Evolutionary conservation across 2,888 invertebrate genomes (phyloP).

Genomic region (Nephrocerus scutellatus): DNA sequence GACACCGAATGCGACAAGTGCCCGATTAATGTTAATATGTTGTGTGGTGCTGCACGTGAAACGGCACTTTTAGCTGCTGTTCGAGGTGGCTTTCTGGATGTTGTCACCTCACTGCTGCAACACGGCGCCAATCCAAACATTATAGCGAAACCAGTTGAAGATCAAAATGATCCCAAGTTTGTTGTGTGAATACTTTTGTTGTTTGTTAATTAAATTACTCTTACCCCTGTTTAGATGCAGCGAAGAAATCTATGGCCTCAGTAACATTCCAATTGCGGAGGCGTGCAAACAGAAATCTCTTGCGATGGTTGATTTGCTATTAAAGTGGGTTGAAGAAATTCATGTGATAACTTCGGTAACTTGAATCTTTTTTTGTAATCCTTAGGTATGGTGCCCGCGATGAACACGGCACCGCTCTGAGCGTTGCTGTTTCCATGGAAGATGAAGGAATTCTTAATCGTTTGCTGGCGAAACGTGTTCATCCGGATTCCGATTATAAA

Average conservation of each 20-base stretch:
- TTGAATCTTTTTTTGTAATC: too few relatives aligned
- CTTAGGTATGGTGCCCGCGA: conserved; percentile 73
- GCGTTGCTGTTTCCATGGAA: conserved; percentile 64
- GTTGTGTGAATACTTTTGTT: background rate
- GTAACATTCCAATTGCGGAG: conserved; percentile 45
- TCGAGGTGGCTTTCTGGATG: conserved; percentile 65
- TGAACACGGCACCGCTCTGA: conserved; percentile 74
- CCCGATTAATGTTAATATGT: conserved; percentile 66
- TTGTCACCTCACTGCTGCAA: conserved; percentile 61
- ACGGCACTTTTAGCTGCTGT: conserved; percentile 79
- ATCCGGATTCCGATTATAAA: conserved; percentile 86
- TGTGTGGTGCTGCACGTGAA: conserved; percentile 70
- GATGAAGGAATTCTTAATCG: conserved; percentile 72
- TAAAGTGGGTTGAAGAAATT: conserved; percentile 39
- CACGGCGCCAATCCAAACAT: conserved; percentile 79
- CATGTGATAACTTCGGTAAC: too few relatives aligned
- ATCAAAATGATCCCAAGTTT: conserved; percentile 46
- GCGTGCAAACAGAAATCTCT: conserved; percentile 46
- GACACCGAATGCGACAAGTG: conserved; percentile 48
- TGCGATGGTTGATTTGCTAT: conserved; percentile 42
- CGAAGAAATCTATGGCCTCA: conserved; percentile 46
- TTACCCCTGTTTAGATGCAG: conserved; percentile 32
- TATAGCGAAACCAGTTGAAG: conserved; percentile 49
- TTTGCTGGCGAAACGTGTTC: conserved; percentile 79
- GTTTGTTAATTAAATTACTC: background rate